These are phyloP conservation scores for Panthera leo DNA, from an alignment of 2,113 vertebrate genomes.

Conservation along the genomic window DNA sequence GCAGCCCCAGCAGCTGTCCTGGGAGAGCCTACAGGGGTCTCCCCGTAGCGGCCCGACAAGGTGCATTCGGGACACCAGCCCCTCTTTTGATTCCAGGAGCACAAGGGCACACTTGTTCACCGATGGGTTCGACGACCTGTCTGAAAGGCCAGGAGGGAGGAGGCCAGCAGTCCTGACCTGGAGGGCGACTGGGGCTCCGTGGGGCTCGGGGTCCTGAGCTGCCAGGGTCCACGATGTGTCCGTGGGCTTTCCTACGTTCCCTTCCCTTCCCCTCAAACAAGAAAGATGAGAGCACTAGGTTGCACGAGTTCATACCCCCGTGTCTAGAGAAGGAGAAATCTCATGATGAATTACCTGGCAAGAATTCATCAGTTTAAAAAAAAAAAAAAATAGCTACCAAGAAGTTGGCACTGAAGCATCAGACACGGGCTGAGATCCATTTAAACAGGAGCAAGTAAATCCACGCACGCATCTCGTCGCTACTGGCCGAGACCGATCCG, in stretches of 20 bases:
- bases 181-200: neutral
- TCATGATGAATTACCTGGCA: neutral
- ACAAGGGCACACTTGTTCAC: neutral
- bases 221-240: neutral
- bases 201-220: neutral
- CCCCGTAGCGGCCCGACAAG: neutral
- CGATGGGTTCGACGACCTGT: neutral
- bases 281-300: neutral
- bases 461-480: neutral
- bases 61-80: neutral
- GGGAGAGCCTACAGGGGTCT: neutral
- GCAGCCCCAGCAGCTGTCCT: neutral
- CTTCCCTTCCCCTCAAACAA: neutral
- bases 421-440: conserved; percentile 20
- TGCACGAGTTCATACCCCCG: neutral
- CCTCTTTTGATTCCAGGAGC: neutral
- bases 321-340: neutral
- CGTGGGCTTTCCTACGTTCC: neutral
- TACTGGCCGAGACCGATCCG: neutral
- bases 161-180: neutral
- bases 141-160: neutral
- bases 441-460: conserved; percentile 20
- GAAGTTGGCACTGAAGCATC: neutral
- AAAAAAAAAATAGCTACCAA: neutral
- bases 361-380: neutral